Base-by-base conservation (phyloP, 2,888 invertebrate genomes). In the Papilio demoleus region DNA sequence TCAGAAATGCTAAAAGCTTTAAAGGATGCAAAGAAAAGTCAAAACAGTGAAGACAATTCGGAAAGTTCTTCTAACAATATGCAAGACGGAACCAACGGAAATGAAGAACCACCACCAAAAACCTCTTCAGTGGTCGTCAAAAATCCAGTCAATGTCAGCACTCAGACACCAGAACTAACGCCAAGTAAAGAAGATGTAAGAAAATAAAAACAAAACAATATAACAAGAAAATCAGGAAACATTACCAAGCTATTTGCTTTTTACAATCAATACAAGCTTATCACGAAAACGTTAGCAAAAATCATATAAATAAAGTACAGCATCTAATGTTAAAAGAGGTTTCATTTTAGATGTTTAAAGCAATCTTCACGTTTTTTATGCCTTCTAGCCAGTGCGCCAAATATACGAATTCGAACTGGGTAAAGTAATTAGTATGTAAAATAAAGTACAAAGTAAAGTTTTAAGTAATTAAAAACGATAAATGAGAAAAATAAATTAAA, bases 1-100 rank as follows among this genome's bases (percentile, higher is more conserved):
- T 8, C 77, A 90, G 90, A 90, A 81, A 90, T 90, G 88, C 73
- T 90, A 63, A 72, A 73, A 34, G 87, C 88, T 19, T 72, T 90
- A 60, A 88, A 86, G 72, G 84, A 85, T 67, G 87, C 88, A 12
- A 89, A 88, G 74, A 86, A 88, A 74, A 81, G 80, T 14, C 85
- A 82, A 71, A 79, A 82, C 14, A 76, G 74, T 19, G 61, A 73
- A 56, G 73, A 72, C n/a, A 68, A 75, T 8, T 62, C 71, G 11
- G 71, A 70, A 70, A 71, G 38, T 60, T 70, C 4, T 47, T 36
- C 45, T 5, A 56, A 17, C 36, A 56, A 59, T 24, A 17, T 38
- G 0, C 60, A 61, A 40, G 36, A 42, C 11, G 62, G 47, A n/a
- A 34, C 22, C 34, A 65, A 47, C 50, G 59, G 24, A n/a, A 42